Evolutionary conservation across 2,888 invertebrate genomes (phyloP), one percentile per base, ranked within the genome.

Genomic region (Thecophora atra): DNA sequence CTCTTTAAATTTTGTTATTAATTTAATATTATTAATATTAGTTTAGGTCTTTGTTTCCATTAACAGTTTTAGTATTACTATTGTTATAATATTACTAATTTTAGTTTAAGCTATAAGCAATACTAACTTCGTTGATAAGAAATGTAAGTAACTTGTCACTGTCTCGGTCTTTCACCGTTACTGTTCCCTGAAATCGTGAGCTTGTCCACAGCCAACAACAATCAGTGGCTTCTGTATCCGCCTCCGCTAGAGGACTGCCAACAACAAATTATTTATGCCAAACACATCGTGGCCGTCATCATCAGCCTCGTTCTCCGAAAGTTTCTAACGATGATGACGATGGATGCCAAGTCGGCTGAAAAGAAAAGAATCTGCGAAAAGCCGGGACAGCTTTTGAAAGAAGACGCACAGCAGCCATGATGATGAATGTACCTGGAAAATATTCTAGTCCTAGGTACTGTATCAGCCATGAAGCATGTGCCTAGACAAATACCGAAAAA

Each of bases 211-310:
- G n/a, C n/a, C 3, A 47, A 47, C 47, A 37, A 37, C 47, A n/a
- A 47, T 17, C 6, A n/a, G 15, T 17, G 17, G 17, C 47, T 1
- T 11, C 47, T 5, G 47, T 47, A n/a, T 47, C 17, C 47, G 13
- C 47, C 15, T 5, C 47, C 13, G 17, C 47, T 11, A 5, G 13
- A n/a, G 17, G n/a, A 47, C 6, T 11, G 4, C 15, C 15, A 47
- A 47, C 17, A n/a, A 63, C 51, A 42, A 71, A 73, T 73, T 73
- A 68, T 37, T 66, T 71, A 73, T 73, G 73, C 73, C 71, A 64
- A 73, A 68, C 73, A 73, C 71, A 73, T 71, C 58, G n/a, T 15
- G 44, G 52, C 44, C 73, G 73, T 73, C 73, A 73, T 72, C 69
- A 72, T 58, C 73, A 69, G 65, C 71, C 70, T 28, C 62, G 67